Percentiles rank a stretch among this genome's conserved stretches.
Conservation (phyloP, 1,140 invertebrate species). For the Polypedilum vanderplanki region DNA sequence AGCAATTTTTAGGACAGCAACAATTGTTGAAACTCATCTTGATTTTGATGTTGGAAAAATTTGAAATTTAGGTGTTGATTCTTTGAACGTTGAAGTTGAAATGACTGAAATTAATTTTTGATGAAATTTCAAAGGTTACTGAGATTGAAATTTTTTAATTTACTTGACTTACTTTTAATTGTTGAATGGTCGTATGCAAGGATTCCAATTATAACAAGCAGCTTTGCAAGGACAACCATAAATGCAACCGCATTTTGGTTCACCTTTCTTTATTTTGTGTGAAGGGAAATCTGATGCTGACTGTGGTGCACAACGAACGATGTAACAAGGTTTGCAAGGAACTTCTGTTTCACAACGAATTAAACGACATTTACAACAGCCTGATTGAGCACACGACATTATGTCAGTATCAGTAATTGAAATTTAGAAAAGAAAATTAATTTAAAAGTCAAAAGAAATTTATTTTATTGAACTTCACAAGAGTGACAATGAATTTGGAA, state of each 20-base stretch:
- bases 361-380: background rate
- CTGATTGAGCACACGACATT: background rate
- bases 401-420: background rate
- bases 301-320: background rate
- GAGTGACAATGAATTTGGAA: background rate
- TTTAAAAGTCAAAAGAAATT: background rate
- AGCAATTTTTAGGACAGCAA: background rate
- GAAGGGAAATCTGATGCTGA: background rate
- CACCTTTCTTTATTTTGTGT: background rate
- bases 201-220: constrained; percentile 10
- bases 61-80: background rate
- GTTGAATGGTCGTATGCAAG: background rate
- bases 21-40: background rate
- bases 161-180: background rate
- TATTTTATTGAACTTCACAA: no score
- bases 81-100: background rate
- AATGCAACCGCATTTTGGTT: background rate
- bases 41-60: background rate
- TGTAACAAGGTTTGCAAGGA: background rate
- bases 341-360: background rate
- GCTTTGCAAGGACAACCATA: constrained; percentile 15
- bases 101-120: background rate
- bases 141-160: background rate
- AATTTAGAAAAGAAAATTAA: background rate
- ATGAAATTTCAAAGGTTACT: background rate